phyloP scores from a whole-genome alignment of 2,113 vertebrate species.

The Corythaixoides concolor region DNA sequence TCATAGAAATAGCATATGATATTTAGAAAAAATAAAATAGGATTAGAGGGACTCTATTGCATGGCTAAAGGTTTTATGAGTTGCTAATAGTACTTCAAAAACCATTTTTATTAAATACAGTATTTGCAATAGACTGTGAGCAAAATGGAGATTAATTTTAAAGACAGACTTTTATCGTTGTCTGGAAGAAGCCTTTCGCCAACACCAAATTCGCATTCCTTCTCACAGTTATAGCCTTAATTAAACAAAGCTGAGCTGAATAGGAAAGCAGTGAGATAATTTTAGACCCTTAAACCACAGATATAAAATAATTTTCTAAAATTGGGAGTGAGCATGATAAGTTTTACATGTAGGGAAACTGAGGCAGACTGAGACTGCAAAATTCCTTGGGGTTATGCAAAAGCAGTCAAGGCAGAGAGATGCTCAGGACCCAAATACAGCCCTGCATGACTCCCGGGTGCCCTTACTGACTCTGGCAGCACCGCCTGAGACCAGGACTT shows the following conservation, averaged over 20 bases:
- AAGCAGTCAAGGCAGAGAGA: not conserved
- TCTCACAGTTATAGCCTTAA: not conserved
- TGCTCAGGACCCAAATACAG: not conserved
- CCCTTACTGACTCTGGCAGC: not conserved
- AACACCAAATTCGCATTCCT: not conserved
- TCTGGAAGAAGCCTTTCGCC: not conserved
- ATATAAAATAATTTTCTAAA: not conserved
- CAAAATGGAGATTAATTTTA: not conserved
- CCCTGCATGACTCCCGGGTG: fast-evolving
- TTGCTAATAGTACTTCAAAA: slow-evolving; percentile 9
- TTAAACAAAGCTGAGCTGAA: slow-evolving; percentile 1
- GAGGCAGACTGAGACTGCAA: not conserved
- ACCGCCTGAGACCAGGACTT: not conserved
- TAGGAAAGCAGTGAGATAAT: not conserved
- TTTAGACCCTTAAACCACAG: not conserved
- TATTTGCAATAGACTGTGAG: not conserved
- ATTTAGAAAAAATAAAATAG: not conserved
- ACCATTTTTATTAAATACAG: not conserved
- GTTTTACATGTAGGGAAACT: not conserved
- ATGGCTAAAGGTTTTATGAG: not conserved
- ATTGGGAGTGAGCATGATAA: not conserved
- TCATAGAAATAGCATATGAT: not conserved
- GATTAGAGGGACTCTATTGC: not conserved
- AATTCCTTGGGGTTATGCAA: not conserved
- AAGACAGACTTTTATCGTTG: not conserved